Conservation (phyloP, 2,113 vertebrate species). For the Recurvirostra avosetta region DNA sequence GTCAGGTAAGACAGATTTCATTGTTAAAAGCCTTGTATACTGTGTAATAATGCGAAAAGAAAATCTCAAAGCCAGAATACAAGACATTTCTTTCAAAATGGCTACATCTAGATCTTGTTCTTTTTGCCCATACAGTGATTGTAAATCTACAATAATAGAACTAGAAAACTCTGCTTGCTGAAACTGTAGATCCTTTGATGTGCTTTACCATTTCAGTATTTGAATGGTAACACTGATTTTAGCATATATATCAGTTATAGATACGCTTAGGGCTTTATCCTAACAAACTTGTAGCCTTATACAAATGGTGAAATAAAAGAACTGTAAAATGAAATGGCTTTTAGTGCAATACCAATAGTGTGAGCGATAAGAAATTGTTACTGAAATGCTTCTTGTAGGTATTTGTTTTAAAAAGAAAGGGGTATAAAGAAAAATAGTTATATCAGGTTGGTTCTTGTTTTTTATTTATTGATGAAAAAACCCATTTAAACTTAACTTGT, state of each 20-base stretch:
- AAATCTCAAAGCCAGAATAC: neutral
- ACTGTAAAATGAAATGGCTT: neutral
- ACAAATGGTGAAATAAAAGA: neutral
- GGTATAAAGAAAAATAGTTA: neutral
- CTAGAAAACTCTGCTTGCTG: neutral
- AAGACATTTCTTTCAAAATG: neutral
- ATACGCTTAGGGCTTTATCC: neutral
- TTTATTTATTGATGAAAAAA: neutral
- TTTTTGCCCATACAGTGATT: neutral
- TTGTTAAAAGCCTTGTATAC: neutral
- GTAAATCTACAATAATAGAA: neutral
- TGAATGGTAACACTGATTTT: neutral
- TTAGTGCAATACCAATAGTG: neutral
- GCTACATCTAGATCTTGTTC: neutral
- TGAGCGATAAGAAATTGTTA: neutral
- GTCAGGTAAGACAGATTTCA: neutral
- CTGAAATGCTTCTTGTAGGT: neutral
- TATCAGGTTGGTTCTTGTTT: neutral
- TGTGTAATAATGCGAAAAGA: neutral
- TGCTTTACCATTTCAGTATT: neutral
- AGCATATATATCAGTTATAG: neutral
- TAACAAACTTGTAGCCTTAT: neutral
- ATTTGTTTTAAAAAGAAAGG: neutral
- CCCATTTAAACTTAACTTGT: neutral
- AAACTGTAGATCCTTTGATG: neutral